Conservation (phyloP, 1,140 invertebrate species). For the Eriocheir sinensis region DNA sequence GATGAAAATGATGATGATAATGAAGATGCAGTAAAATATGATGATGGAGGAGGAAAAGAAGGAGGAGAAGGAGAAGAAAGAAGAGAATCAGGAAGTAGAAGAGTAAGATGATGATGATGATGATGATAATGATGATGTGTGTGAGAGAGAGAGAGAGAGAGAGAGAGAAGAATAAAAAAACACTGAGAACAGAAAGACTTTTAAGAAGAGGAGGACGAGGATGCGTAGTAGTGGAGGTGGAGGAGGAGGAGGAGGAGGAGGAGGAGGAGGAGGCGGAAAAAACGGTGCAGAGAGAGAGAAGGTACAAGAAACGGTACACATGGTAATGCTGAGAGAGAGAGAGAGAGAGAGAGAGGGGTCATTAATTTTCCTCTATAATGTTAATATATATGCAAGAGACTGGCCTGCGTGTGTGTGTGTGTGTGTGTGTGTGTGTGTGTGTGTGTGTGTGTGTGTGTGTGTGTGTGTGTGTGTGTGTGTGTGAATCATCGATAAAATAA, state of each 20-base stretch:
- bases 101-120: background rate
- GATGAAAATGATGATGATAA: background rate
- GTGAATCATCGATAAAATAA: background rate
- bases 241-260: background rate
- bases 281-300: slow-evolving; percentile 43
- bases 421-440: slow-evolving; percentile 22
- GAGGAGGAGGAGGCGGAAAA: slow-evolving; percentile 5
- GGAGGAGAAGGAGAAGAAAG: background rate
- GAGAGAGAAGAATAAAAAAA: background rate
- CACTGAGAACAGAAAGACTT: background rate
- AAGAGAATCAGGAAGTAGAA: background rate
- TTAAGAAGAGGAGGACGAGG: background rate
- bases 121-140: background rate
- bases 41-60: background rate
- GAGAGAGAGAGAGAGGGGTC: slow-evolving; percentile 20
- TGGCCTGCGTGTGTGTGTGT: background rate
- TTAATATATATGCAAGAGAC: background rate
- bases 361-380: background rate
- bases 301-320: background rate
- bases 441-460: slow-evolving; percentile 22
- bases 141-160: slow-evolving; percentile 29
- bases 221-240: background rate
- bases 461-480: slow-evolving; percentile 10
- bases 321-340: background rate
- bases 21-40: background rate